phyloP scores from a whole-genome alignment of 2,888 invertebrate genomes.

The Acrocyrtus sp. region DNA sequence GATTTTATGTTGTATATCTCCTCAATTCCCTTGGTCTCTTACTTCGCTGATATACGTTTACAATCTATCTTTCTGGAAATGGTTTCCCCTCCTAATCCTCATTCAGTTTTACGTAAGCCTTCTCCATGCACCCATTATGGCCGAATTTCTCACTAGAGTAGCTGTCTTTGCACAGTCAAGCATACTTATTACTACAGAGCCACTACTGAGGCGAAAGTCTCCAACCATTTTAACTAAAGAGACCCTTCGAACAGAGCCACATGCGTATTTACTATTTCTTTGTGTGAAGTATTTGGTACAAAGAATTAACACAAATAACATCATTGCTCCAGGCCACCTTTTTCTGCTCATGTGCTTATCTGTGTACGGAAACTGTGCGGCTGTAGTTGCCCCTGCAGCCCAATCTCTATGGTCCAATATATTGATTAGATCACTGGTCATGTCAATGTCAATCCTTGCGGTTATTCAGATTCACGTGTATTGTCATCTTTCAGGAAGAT shows the following conservation, averaged over 20 bases:
- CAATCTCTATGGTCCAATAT: neutral
- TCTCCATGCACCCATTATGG: neutral
- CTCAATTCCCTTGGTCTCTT: constrained; percentile 3
- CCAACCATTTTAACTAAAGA: neutral
- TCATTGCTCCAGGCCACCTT: constrained; percentile 6
- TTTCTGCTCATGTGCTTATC: constrained; percentile 6
- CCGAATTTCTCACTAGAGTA: constrained; percentile 8
- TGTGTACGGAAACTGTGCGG: constrained; percentile 13
- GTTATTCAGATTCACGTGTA: constrained; percentile 9
- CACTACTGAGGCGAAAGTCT: neutral
- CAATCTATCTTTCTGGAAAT: constrained; percentile 15
- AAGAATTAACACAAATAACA: neutral
- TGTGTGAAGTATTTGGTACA: constrained; percentile 3
- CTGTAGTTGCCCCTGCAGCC: neutral
- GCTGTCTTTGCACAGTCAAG: neutral
- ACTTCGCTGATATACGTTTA: neutral
- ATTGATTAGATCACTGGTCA: neutral
- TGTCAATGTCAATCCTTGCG: neutral
- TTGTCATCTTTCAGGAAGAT: neutral
- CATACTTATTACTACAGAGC: constrained; percentile 2
- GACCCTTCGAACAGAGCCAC: constrained; percentile 7
- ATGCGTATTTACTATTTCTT: neutral
- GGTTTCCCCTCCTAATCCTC: constrained; percentile 7
- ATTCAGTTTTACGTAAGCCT: constrained; percentile 10
- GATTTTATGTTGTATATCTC: neutral